Conservation (phyloP, 2,888 invertebrate species). For the Machimus rusticus region DNA sequence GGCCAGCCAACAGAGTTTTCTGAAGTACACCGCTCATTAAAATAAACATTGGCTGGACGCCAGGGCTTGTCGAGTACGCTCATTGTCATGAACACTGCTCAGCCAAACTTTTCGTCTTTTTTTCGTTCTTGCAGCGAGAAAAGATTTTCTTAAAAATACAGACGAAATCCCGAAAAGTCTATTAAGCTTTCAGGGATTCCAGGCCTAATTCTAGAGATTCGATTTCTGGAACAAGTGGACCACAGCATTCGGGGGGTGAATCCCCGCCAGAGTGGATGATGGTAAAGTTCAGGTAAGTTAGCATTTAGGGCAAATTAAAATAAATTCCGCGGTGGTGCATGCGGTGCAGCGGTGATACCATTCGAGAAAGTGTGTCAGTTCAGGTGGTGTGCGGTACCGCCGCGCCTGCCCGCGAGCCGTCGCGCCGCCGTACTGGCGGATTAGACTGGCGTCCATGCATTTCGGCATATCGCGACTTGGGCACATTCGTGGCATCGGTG, state of each 20-base stretch:
- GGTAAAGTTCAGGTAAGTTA: neutral
- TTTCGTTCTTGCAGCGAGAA: neutral
- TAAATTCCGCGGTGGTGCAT: neutral
- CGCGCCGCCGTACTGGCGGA: neutral
- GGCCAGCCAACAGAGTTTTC: neutral
- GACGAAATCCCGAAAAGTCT: neutral
- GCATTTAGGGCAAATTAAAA: neutral
- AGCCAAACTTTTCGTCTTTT: neutral
- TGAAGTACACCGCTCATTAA: slow-evolving; percentile 6
- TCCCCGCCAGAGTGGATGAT: neutral
- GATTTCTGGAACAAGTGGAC: neutral
- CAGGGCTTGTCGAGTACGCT: neutral
- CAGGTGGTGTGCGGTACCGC: neutral
- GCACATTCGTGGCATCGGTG: neutral
- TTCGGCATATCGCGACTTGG: neutral
- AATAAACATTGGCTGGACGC: neutral
- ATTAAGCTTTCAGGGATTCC: neutral
- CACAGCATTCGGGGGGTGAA: neutral
- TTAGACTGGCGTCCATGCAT: neutral
- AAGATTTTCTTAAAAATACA: neutral
- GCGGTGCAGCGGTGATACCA: neutral
- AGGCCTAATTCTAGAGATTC: neutral
- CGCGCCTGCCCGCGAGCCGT: neutral
- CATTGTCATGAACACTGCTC: slow-evolving; percentile 16
- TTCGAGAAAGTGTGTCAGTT: neutral